A percentile compares a stretch with the other conserved stretches of the same genome.
Conservation (phyloP, 2,113 vertebrate genomes). For the Pelodiscus sinensis region DNA sequence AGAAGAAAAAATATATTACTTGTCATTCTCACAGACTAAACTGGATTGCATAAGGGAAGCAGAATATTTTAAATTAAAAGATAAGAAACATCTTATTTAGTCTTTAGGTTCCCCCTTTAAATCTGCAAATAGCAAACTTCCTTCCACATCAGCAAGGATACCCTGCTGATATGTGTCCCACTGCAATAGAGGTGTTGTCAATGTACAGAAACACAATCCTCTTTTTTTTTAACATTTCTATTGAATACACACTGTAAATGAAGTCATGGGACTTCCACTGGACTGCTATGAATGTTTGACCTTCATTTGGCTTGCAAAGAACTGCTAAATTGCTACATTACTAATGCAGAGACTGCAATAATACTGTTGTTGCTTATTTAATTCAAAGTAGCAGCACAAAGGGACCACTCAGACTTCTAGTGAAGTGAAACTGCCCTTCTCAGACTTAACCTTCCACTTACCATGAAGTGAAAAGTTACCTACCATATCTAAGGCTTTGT, state of each 20-base stretch:
- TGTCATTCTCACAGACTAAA: not conserved
- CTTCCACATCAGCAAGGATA: not conserved
- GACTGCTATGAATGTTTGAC: not conserved
- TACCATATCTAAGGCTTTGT: not conserved
- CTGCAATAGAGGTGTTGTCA: not conserved
- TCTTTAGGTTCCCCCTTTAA: fast-evolving
- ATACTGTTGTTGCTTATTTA: not conserved
- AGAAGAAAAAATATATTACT: not conserved
- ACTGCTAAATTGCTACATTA: not conserved
- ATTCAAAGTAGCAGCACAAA: not conserved
- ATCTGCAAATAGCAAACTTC: not conserved
- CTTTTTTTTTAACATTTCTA: not conserved
- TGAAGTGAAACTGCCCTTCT: not conserved
- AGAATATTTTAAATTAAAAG: not conserved
- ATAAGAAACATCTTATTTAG: not conserved
- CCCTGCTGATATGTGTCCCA: not conserved
- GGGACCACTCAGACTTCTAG: not conserved
- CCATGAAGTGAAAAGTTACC: not conserved
- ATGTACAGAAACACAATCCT: not conserved
- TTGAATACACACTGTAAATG: not conserved
- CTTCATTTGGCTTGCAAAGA: conserved; percentile 20
- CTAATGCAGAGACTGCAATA: not conserved
- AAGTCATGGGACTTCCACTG: not conserved
- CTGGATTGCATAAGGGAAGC: not conserved
- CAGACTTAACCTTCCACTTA: not conserved